Evolutionary conservation across 1,140 invertebrate species (phyloP), one percentile per base, ranked within the genome.

Genomic region (Pachyrhynchus sulphureomaculatus): DNA sequence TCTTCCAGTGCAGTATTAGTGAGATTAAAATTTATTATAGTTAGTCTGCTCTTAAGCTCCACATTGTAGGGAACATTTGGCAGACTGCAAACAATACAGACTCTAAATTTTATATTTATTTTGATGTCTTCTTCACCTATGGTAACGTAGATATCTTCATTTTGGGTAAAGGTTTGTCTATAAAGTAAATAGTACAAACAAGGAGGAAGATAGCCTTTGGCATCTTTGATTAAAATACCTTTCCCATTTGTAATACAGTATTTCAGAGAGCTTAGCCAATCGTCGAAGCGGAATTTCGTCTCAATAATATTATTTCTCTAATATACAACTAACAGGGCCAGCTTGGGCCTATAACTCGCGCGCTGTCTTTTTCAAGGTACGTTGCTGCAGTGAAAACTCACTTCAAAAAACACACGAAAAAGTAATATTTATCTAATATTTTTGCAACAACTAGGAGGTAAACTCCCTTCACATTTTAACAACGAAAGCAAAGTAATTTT

Each of bases 31-130:
- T 97, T 95, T 9, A 97, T 86, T 2, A 96, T 74, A 0, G 90
- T 94, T 0, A 96, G 86, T 79, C 92, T 93, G 67, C 92, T 92
- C 45, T 88, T 88, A 1, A 91, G 82, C 80, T 96, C 93, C 10
- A 17, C 12, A 41, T 26, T 51, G 0, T 92, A 91, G 32, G 92
- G 78, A 72, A 91, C 93, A 76, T 94, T 90, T 0, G 92, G 92
- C 77, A 93, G 93, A 51, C 88, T 83, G 5, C 92, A 92, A 23
- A 92, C 93, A 71, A 96, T 88, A 72, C 93, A 95, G 8, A 96
- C 81, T 63, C 86, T 81, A 69, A 94, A 93, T 72, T 87, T 82
- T 18, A 81, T 76, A 67, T 88, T 85, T 68, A 64, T 37, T 29
- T 54, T 51, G 2, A 64, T 37, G 15, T 41, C 12, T 39, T 67